Evolutionary conservation across 1,140 invertebrate species (phyloP).

Genomic region (Hesperophylax magnus): DNA sequence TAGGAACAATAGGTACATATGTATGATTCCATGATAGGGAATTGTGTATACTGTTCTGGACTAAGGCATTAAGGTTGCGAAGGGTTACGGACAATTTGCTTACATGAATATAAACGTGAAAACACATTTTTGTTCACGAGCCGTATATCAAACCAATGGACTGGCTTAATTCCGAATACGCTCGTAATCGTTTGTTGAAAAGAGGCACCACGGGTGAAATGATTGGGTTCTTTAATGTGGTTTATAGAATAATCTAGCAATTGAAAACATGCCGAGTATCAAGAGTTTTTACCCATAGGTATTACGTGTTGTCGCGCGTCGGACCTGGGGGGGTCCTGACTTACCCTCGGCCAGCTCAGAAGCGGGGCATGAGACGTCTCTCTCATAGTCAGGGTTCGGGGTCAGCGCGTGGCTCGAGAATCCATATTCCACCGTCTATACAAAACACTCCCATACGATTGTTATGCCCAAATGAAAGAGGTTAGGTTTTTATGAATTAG

Average conservation of each 20-base stretch:
- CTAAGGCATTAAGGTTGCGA: not conserved
- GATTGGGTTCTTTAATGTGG: constrained; percentile 8
- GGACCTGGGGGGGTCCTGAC: too few relatives aligned
- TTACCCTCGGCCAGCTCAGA: too few relatives aligned
- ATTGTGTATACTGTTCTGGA: not conserved
- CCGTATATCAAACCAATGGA: constrained; percentile 21
- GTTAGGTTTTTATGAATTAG: too few relatives aligned
- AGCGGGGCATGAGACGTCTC: too few relatives aligned
- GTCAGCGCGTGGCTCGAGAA: too few relatives aligned
- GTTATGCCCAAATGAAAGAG: too few relatives aligned
- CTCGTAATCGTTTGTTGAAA: constrained; percentile 8
- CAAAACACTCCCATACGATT: too few relatives aligned
- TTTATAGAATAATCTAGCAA: not conserved
- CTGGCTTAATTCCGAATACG: constrained; percentile 4
- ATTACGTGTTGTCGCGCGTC: too few relatives aligned
- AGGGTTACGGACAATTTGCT: constrained; percentile 23
- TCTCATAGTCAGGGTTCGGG: too few relatives aligned
- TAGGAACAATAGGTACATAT: constrained; percentile 15
- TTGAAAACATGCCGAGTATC: not conserved
- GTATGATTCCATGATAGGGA: not conserved
- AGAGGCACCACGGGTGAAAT: not conserved
- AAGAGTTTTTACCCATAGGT: too few relatives aligned
- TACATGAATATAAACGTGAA: constrained; percentile 16
- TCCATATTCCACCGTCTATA: too few relatives aligned
- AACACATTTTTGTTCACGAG: constrained; percentile 4